Base-by-base conservation (phyloP, 1,140 invertebrate genomes). In the Drosophila albomicans region DNA sequence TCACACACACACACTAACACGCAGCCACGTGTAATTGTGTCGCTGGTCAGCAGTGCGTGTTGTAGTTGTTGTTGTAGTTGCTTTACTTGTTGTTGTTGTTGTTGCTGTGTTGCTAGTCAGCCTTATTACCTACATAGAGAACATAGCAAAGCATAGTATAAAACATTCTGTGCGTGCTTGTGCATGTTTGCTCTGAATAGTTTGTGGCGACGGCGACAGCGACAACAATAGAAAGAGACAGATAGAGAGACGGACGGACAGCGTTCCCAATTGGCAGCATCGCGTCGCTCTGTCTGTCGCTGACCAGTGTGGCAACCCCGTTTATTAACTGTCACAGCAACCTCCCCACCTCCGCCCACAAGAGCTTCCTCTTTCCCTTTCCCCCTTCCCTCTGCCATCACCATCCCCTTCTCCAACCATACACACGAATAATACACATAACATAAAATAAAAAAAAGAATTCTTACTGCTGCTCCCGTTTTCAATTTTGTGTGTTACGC, bases 1-100 rank as follows among this genome's bases (percentile, higher is more conserved):
- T 81, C 81, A 81, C 75, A 81, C 68, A 72, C 20, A 25, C 20
- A 25, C 20, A 20, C 20, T 20, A 3, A 20, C 20, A 25, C 20
- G 20, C 20, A 25, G 6, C 6, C 32, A 65, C 87, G 79, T 75
- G 85, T 84, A 88, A 84, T 89, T 89, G 80, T 89, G 80, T 64
- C 74, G 78, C 67, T 87, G 84, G 77, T 78, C 82, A 85, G 58
- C 70, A 65, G 78, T 78, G 80, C 76, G 64, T 73, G 11, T 73
- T 66, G 49, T 69, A 51, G 32, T 20, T 52, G 52, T 57, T 57
- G 54, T 57, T 57, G 77, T 75, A 25, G 20, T 25, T 4, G 20
- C 20, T 25, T 25, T 25, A 25, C 20, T 25, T 73, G 11, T 72
- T 66, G 49, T 69, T 58, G 32, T 16, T 49, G 51, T 49, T 65